Percentiles rank a stretch among this genome's conserved stretches.
Evolutionary conservation across 2,888 invertebrate species (phyloP).

Genomic region (Spisula subtruncata): DNA sequence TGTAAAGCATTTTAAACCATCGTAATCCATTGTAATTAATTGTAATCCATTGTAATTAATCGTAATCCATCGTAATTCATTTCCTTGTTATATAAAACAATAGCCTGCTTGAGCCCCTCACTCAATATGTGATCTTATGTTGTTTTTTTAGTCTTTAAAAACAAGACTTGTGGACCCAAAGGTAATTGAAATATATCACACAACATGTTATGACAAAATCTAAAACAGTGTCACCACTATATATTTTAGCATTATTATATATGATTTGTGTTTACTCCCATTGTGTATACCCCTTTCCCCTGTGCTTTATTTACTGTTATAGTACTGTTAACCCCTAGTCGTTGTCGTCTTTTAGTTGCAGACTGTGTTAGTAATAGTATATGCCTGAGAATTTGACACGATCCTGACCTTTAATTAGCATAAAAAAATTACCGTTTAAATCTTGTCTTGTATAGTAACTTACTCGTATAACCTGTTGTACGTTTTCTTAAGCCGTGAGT

Average conservation of each 20-base stretch:
- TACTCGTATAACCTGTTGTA: too few relatives aligned
- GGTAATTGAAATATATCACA: constrained; percentile 32
- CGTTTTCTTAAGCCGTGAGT: too few relatives aligned
- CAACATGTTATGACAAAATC: neutral
- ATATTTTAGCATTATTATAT: constrained; percentile 23
- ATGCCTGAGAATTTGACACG: too few relatives aligned
- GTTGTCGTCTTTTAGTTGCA: constrained; percentile 19
- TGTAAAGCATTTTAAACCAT: too few relatives aligned
- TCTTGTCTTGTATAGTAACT: too few relatives aligned
- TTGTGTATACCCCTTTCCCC: neutral
- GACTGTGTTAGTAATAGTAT: neutral
- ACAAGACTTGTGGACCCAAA: constrained; percentile 36
- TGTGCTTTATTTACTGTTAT: neutral
- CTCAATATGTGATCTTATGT: neutral
- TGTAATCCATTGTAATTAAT: neutral
- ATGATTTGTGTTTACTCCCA: neutral
- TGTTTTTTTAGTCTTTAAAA: constrained; percentile 44
- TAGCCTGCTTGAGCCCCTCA: neutral
- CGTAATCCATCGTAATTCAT: neutral
- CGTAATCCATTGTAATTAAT: too few relatives aligned
- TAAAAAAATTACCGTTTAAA: too few relatives aligned
- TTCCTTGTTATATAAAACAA: neutral
- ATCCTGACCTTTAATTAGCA: too few relatives aligned
- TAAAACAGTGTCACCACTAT: neutral
- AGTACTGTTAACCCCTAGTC: neutral